Evolutionary conservation across 1,140 invertebrate species (phyloP), one percentile per base, ranked within the genome.

Genomic region (Lerema accius): DNA sequence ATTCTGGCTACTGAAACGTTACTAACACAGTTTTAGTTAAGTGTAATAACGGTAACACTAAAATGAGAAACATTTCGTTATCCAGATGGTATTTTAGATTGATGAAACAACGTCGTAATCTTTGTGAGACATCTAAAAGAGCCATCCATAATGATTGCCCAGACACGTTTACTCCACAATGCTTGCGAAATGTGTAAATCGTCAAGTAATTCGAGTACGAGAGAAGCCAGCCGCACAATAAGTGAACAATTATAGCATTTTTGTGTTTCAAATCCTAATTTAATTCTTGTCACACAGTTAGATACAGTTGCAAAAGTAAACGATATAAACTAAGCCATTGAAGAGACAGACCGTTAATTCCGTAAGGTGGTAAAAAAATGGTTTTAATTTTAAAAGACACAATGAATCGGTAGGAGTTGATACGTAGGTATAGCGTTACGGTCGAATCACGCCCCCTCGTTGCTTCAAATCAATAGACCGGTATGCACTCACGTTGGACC

Each of bases 401-500:
- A 42, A 9, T 14, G 15, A 16, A 48, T 46, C 40, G n/a, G 28
- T 48, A 32, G 9, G 11, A 26, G 17, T 26, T 26, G 19, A 28
- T 48, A 51, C 39, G 1, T 45, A 59, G 23, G 17, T 49, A 35
- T 60, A 63, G 32, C 62, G 71, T 78, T 71, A 81, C 71, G 71
- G 62, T 71, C 73, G 71, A 80, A 76, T 78, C 80, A 79, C 80
- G 74, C 76, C 84, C 69, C 84, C 78, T 83, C 78, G 81, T 79
- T 75, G 78, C 73, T 75, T 73, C 72, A 73, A 83, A 86, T 84
- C 82, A 84, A 86, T 86, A 84, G 79, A 78, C 72, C 68, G 73
- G 53, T 59, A 46, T 55, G 58, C 48, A 67, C 69, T 51, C 60
- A 51, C 64, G 60, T 55, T 46, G 61, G 39, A 72, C 72, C 70